These are phyloP conservation scores for Xiphophorus maculatus DNA, from an alignment of 2,113 vertebrate species.

Conservation along the genomic window DNA sequence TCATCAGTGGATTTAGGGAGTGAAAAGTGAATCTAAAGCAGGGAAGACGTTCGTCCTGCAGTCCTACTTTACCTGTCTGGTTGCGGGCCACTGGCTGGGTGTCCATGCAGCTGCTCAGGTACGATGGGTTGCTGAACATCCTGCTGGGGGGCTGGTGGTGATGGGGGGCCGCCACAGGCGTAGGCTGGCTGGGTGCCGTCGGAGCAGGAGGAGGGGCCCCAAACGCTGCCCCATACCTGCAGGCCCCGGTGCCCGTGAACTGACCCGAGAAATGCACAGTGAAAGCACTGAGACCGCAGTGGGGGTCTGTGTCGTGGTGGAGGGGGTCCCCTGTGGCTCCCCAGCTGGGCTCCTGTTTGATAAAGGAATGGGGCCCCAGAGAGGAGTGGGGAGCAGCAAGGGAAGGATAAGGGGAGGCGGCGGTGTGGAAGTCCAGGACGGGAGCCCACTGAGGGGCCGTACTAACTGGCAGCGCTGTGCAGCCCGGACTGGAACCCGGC, in stretches of 20 bases:
- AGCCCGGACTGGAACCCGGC: slow-evolving; percentile 83
- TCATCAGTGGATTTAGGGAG: background rate
- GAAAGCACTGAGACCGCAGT: slow-evolving; percentile 94
- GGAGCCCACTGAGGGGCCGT: slow-evolving; percentile 93
- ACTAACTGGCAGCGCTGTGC: slow-evolving; percentile 88
- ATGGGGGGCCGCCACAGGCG: slow-evolving; percentile 59
- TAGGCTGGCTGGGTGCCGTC: slow-evolving; percentile 45
- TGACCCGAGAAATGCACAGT: slow-evolving; percentile 97
- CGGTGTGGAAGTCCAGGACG: slow-evolving; percentile 92
- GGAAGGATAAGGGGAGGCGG: slow-evolving; percentile 87
- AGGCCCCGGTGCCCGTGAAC: slow-evolving; percentile 95
- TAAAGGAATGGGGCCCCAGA: slow-evolving; percentile 91
- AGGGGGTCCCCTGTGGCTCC: slow-evolving; percentile 88
- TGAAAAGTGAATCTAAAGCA: background rate
- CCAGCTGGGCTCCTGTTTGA: slow-evolving; percentile 98
- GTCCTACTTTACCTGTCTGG: slow-evolving; percentile 84
- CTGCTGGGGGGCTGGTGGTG: slow-evolving; percentile 81
- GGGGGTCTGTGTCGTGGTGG: slow-evolving; percentile 88
- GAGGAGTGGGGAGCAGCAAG: slow-evolving; percentile 86
- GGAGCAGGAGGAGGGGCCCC: slow-evolving; percentile 75
- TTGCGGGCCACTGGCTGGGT: slow-evolving; percentile 87
- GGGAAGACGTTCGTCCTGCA: background rate
- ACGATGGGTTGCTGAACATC: slow-evolving; percentile 92
- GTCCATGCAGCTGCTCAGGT: slow-evolving; percentile 95
- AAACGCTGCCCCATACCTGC: slow-evolving; percentile 92